phyloP scores from a whole-genome alignment of 2,888 invertebrate species.

The Amorpha juglandis region DNA sequence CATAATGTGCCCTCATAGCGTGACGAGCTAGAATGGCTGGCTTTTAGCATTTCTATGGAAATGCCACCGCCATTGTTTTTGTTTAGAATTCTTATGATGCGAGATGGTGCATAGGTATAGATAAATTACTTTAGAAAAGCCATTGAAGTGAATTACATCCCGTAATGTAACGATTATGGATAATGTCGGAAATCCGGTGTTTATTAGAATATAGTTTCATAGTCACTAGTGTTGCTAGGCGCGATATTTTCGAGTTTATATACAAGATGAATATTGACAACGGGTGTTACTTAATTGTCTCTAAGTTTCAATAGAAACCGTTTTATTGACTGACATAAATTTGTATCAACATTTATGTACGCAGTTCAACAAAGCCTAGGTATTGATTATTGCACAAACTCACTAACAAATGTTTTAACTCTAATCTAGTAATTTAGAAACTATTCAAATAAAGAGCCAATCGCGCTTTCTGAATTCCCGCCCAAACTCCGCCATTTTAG shows the following conservation, averaged over 20 bases:
- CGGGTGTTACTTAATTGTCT: background rate
- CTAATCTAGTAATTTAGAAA: background rate
- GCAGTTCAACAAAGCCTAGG: background rate
- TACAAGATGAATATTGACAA: no score
- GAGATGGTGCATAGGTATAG: slow-evolving; percentile 18
- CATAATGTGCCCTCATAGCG: slow-evolving; percentile 56
- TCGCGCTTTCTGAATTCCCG: background rate
- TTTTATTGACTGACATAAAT: no score
- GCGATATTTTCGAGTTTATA: no score
- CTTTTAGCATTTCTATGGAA: slow-evolving; percentile 54
- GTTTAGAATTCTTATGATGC: slow-evolving; percentile 30
- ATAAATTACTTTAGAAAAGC: background rate
- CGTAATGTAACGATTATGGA: slow-evolving; percentile 8
- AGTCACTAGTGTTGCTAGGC: no score
- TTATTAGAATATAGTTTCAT: background rate
- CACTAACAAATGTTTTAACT: background rate
- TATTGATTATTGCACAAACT: no score
- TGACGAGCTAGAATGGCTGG: slow-evolving; percentile 45
- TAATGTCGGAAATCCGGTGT: slow-evolving; percentile 7
- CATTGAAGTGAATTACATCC: slow-evolving; percentile 18
- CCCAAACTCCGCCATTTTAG: background rate
- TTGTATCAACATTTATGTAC: no score
- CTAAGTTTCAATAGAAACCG: background rate
- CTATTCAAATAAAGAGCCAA: background rate
- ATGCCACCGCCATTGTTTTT: slow-evolving; percentile 44